Evolutionary conservation across 1,140 invertebrate genomes (phyloP), one percentile per base, ranked within the genome.

Genomic region (Megathymus violae): DNA sequence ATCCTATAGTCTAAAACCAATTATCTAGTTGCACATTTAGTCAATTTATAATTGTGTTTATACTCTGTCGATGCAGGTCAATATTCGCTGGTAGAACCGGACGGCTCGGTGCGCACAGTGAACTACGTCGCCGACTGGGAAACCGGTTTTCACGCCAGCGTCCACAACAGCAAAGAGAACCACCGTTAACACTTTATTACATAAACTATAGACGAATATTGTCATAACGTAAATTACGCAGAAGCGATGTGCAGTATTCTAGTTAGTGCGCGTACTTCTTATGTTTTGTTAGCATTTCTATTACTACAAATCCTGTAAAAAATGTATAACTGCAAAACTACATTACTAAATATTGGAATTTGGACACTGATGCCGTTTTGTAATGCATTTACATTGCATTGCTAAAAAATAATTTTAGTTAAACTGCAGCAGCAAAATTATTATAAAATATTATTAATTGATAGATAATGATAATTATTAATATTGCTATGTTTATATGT

Each of bases 91-190:
- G 95, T 95, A 63, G 95, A 96, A 79, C 95, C 95, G 31, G 95
- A 96, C 87, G 95, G 95, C 54, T 95, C 95, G 54, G 93, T 95
- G 47, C 93, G 95, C 62, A 95, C 94, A 0, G 95, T 96, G 14
- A 93, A 95, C 83, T 96, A 96, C 83, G 93, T 94, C 43, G 95
- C 95, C n/a, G 95, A 96, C 74, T 95, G 94, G 89, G 94, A 95
- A 73, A 95, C 94, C 58, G 95, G 95, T 80, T 96, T 96, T 88
- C 95, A 96, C 86, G 95, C 95, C 41, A 92, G 94, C 73, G 95
- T 96, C 6, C 93, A 93, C 77, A 95, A 95, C 78, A 94, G 93
- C 74, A 93, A 92, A 75, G 92, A 93, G 61, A 92, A 92, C 61
- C 71, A 81, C 62, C 80, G 86, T 68, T 85, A 81, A 64, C 64